A percentile compares a stretch with the other conserved stretches of the same genome.
Conservation (phyloP, 2,888 invertebrate genomes). For the Diarsia brunnea region DNA sequence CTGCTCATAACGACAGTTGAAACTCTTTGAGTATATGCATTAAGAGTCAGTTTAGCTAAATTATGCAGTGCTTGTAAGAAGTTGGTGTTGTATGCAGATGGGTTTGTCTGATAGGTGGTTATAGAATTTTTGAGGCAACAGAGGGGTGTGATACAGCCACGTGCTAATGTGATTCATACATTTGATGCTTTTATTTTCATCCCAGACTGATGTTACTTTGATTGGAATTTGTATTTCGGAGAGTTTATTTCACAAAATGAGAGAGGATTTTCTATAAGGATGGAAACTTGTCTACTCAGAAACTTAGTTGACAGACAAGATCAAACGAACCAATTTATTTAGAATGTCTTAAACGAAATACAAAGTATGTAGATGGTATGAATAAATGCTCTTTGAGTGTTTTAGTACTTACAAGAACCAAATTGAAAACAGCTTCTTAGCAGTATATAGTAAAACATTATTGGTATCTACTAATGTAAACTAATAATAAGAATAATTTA, state of each 20-base stretch:
- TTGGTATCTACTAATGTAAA: not conserved
- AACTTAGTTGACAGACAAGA: slow-evolving; percentile 20
- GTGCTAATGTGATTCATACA: slow-evolving; percentile 81
- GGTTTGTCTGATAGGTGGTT: slow-evolving; percentile 85
- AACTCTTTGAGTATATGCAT: slow-evolving; percentile 39
- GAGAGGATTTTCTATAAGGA: slow-evolving; percentile 11
- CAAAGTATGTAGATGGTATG: slow-evolving; percentile 5
- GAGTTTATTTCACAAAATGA: slow-evolving; percentile 17
- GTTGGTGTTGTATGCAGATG: slow-evolving; percentile 76
- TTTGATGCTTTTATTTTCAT: slow-evolving; percentile 66
- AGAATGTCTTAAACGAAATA: slow-evolving; percentile 13
- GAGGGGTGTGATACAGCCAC: slow-evolving; percentile 83
- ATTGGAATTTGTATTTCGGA: slow-evolving; percentile 41
- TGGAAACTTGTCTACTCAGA: slow-evolving; percentile 5
- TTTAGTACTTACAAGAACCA: not conserved
- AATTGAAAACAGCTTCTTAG: not conserved
- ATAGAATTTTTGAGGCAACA: slow-evolving; percentile 87
- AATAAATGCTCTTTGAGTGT: slow-evolving; percentile 48
- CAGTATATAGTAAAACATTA: not conserved
- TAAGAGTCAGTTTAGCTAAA: slow-evolving; percentile 66
- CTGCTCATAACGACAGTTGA: slow-evolving; percentile 48
- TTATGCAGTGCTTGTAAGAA: slow-evolving; percentile 28
- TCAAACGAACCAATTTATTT: slow-evolving; percentile 32
- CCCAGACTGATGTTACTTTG: slow-evolving; percentile 43
- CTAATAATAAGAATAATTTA: not conserved